Base-by-base conservation (phyloP, 2,113 vertebrate species). In the Podarcis raffonei region DNA sequence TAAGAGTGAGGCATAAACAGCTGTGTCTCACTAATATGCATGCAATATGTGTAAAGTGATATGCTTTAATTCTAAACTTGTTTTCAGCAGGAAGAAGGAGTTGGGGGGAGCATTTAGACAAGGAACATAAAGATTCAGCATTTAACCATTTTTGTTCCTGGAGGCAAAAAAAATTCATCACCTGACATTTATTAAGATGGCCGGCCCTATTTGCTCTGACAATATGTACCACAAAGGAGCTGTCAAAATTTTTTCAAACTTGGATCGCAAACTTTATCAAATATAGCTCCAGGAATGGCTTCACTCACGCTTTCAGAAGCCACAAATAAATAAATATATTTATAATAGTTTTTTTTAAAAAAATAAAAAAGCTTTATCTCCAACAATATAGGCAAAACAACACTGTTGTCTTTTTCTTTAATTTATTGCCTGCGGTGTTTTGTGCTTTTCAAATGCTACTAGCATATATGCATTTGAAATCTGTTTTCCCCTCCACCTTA, bases 21-120 rank as follows among this genome's bases (percentile, higher is more conserved):
- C 99, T 99, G 99, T 97, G 98, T 95, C 98, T 98, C 96, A 2
- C 97, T 99, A 99, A 99, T 99, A 99, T 98, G 98, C 98, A 97
- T 98, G 98, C 98, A 97, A 98, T 98, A 98, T 98, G 98, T 98
- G 98, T 98, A 99, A 99, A 98, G 98, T 93, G 99, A 99, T 99
- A 99, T 93, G 98, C 98, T 98, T 98, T 98, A 98, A 98, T 98
- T 98, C 97, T 97, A 97, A 98, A 98, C 98, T 98, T 98, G 98
- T 98, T 98, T 98, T 98, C 97, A 98, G 98, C 98, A 98, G 98
- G 98, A 98, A 98, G 48, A 48, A 12, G 48, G 48, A 48, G 42
- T 48, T 42, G 39, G 39, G 39, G 30, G 42, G 8, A 94, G 92
- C 98, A 97, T 98, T 99, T 98, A 98, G 98, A 98, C 91, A 97